phyloP scores from a whole-genome alignment of 2,888 invertebrate genomes.

The Lycaena phlaeas region DNA sequence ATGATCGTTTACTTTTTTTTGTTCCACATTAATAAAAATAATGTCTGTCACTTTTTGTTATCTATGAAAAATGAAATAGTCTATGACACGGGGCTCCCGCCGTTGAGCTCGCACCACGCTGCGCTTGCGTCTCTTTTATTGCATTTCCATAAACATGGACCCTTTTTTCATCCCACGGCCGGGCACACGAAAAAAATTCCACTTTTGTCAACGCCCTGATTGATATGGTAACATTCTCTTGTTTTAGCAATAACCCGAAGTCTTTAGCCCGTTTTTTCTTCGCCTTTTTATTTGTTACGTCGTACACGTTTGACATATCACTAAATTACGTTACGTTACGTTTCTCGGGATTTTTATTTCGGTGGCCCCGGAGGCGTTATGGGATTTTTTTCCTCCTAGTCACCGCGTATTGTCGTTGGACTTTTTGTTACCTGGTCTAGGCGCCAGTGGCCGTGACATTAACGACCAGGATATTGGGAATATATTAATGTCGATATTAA shows the following conservation, averaged over 20 bases:
- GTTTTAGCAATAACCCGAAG: constrained; percentile 69
- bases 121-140: constrained; percentile 42
- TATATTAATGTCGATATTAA: constrained; percentile 69
- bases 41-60: constrained; percentile 1
- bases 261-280: constrained; percentile 45
- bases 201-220: constrained; percentile 70
- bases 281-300: constrained; percentile 65
- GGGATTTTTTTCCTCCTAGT: constrained; percentile 46
- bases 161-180: constrained; percentile 57
- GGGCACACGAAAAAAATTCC: constrained; percentile 43
- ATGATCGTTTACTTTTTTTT: neutral
- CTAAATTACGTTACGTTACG: constrained; percentile 69
- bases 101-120: constrained; percentile 31
- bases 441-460: constrained; percentile 70
- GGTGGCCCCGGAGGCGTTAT: constrained; percentile 59
- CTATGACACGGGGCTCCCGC: constrained; percentile 20
- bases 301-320: constrained; percentile 69
- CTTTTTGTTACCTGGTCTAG: constrained; percentile 68
- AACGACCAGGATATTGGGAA: constrained; percentile 68
- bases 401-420: constrained; percentile 50
- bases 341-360: constrained; percentile 60
- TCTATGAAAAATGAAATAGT: constrained; percentile 8
- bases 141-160: constrained; percentile 62
- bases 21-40: neutral
- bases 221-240: constrained; percentile 69